A percentile compares a stretch with the other conserved stretches of the same genome.
phyloP scores from a whole-genome alignment of 2,113 vertebrate genomes.

The Pontoporia blainvillei region DNA sequence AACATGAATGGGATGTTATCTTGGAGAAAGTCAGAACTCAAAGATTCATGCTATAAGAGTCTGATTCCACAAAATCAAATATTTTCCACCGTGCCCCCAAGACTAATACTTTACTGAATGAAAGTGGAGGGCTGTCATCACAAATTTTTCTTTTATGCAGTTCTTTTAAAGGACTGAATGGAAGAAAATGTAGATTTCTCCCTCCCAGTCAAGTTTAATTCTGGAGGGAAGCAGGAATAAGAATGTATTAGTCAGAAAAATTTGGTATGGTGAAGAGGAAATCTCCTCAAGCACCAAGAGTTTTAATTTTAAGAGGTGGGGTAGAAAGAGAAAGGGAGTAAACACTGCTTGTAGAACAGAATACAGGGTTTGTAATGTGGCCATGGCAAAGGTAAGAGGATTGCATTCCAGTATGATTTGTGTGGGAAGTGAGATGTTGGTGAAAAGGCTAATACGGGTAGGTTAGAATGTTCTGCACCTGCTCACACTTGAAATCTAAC shows the following conservation, averaged over 20 bases:
- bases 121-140: not conserved
- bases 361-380: not conserved
- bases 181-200: not conserved
- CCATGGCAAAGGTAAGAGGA: not conserved
- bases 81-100: not conserved
- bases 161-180: not conserved
- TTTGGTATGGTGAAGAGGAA: not conserved
- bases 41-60: not conserved
- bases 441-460: not conserved
- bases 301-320: conserved; percentile 11
- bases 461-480: not conserved
- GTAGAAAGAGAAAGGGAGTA: not conserved
- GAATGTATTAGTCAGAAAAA: not conserved
- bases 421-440: not conserved
- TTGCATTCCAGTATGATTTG: not conserved
- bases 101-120: not conserved
- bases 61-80: not conserved
- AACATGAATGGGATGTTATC: not conserved
- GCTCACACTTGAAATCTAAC: not conserved
- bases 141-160: not conserved
- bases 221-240: not conserved
- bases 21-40: not conserved
- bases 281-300: not conserved
- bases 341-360: not conserved
- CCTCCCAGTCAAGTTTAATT: not conserved